These are phyloP conservation scores for Ametastegia equiseti DNA, from an alignment of 2,888 invertebrate species.

Conservation along the genomic window DNA sequence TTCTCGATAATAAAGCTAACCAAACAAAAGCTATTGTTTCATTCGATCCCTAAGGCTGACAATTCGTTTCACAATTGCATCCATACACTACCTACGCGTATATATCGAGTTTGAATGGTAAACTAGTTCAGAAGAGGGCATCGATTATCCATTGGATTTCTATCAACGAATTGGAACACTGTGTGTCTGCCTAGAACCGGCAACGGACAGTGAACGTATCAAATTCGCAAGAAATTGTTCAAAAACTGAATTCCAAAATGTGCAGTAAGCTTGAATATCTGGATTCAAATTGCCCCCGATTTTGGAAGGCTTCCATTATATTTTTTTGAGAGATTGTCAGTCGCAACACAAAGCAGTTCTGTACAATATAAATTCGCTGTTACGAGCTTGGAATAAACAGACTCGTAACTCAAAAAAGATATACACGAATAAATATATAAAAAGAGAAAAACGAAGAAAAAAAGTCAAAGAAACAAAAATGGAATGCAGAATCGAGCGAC, in stretches of 20 bases:
- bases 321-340: no score
- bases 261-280: background rate
- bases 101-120: background rate
- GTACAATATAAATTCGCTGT: background rate
- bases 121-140: background rate
- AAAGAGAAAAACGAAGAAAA: background rate
- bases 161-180: background rate
- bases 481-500: slow-evolving; percentile 23
- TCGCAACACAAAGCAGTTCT: no score
- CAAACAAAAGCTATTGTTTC: slow-evolving; percentile 54
- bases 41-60: background rate
- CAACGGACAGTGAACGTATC: background rate
- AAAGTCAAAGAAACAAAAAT: background rate
- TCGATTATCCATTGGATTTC: background rate
- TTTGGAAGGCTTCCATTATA: background rate
- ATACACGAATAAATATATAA: background rate
- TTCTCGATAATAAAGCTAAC: slow-evolving; percentile 57
- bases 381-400: slow-evolving; percentile 27
- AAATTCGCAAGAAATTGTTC: no score
- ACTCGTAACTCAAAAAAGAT: slow-evolving; percentile 11
- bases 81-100: background rate
- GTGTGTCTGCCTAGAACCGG: background rate
- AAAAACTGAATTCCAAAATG: background rate
- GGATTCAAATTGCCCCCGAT: background rate
- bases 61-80: slow-evolving; percentile 15